Evolutionary conservation across 2,888 invertebrate genomes (phyloP).

Genomic region (Diachrysia chrysitis): DNA sequence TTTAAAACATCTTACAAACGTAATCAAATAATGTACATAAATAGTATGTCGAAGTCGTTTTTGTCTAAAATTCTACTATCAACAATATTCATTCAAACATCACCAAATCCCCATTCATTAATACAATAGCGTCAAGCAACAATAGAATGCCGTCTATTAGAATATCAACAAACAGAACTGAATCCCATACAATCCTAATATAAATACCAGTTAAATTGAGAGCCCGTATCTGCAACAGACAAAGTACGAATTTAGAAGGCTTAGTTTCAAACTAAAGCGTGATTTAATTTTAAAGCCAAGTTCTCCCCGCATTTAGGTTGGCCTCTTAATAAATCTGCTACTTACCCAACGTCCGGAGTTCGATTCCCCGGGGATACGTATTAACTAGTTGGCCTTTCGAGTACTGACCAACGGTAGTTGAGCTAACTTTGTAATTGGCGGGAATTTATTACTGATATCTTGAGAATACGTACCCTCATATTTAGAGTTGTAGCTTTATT

Average conservation of each 20-base stretch:
- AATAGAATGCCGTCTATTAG: slow-evolving; percentile 9
- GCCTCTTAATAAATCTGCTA: slow-evolving; percentile 87
- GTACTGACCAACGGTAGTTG: slow-evolving; percentile 79
- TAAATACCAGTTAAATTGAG: slow-evolving; percentile 61
- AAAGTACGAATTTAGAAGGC: slow-evolving; percentile 74
- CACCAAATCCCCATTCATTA: neutral
- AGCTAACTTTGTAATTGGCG: slow-evolving; percentile 73
- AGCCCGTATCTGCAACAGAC: slow-evolving; percentile 73
- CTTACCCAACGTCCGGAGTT: slow-evolving; percentile 81
- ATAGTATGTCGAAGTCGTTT: too few relatives aligned
- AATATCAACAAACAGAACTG: slow-evolving; percentile 21
- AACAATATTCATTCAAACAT: neutral
- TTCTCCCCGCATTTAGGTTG: slow-evolving; percentile 74
- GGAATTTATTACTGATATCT: slow-evolving; percentile 72
- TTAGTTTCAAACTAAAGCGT: slow-evolving; percentile 81
- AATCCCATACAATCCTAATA: slow-evolving; percentile 49
- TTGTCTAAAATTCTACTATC: neutral
- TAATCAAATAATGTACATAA: neutral
- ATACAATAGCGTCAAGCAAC: neutral
- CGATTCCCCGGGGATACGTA: slow-evolving; percentile 81
- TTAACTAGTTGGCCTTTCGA: slow-evolving; percentile 79
- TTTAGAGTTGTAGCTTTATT: slow-evolving; percentile 49
- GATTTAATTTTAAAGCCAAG: slow-evolving; percentile 85
- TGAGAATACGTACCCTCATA: slow-evolving; percentile 58
- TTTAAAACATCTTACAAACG: neutral